A percentile compares a stretch with the other conserved stretches of the same genome.
Conservation (phyloP, 1,140 invertebrate genomes). For the Wiebesia pumilae region DNA sequence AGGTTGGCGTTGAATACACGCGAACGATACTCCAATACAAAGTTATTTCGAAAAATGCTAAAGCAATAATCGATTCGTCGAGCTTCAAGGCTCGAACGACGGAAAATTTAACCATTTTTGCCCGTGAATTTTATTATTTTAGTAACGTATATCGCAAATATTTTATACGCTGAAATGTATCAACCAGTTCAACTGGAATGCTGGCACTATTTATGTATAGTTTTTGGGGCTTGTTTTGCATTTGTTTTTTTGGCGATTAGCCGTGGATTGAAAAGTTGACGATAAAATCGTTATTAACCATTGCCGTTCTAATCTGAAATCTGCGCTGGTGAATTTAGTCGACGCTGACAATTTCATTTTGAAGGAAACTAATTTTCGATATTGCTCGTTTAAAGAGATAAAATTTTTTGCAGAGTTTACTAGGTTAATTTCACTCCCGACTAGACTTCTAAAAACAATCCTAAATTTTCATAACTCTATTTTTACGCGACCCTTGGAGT, state of each 20-base stretch:
- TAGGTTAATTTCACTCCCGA: background rate
- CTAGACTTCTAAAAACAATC: background rate
- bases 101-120: slow-evolving; percentile 13
- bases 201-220: background rate
- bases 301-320: too few relatives aligned
- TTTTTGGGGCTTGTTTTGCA: background rate
- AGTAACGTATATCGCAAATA: background rate
- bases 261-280: too few relatives aligned
- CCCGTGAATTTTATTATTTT: background rate
- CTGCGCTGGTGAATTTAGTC: too few relatives aligned
- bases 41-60: background rate
- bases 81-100: background rate
- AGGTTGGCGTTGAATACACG: background rate
- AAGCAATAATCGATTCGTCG: slow-evolving; percentile 21
- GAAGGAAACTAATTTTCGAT: too few relatives aligned
- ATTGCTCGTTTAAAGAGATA: too few relatives aligned
- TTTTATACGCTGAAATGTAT: background rate
- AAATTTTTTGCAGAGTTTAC: too few relatives aligned
- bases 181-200: too few relatives aligned
- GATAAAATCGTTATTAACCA: too few relatives aligned
- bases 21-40: slow-evolving; percentile 6
- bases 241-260: too few relatives aligned
- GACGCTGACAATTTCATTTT: too few relatives aligned
- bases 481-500: background rate
- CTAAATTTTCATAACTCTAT: background rate